Evolutionary conservation across 2,797 vertebrate genomes (phyloP).

Genomic region (Buceros bicornis): DNA sequence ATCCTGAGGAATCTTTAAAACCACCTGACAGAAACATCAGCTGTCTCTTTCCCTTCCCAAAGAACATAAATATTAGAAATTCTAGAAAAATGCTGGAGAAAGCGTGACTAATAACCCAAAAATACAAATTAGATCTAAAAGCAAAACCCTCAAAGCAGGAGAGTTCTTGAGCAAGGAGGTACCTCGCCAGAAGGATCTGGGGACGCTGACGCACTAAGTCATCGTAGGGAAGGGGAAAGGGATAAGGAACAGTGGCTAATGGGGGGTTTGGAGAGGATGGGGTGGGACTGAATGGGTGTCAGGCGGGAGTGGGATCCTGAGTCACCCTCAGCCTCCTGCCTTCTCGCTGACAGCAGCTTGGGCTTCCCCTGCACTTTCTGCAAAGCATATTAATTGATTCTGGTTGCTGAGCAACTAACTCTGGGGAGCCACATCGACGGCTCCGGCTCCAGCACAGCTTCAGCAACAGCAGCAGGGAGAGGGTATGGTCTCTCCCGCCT

Average conservation of each 20-base stretch:
- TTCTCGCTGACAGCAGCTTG: conserved; percentile 68
- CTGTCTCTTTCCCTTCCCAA: not conserved
- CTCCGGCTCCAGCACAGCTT: conserved; percentile 74
- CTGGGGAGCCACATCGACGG: conserved; percentile 83
- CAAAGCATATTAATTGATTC: conserved; percentile 88
- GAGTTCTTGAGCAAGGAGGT: not conserved
- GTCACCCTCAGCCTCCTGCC: conserved; percentile 53
- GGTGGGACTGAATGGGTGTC: conserved; percentile 4
- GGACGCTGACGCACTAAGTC: not conserved
- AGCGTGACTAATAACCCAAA: not conserved
- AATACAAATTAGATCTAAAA: not conserved
- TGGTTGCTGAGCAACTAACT: conserved; percentile 90
- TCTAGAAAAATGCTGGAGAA: not conserved
- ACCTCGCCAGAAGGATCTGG: not conserved
- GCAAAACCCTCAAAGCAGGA: not conserved
- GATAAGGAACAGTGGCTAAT: not conserved
- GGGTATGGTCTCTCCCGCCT: not conserved
- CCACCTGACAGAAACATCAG: not conserved
- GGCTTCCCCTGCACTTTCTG: conserved; percentile 83
- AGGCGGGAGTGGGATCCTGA: conserved; percentile 31
- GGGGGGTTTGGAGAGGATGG: not conserved
- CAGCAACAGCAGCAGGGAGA: conserved; percentile 77
- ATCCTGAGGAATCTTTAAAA: conserved; percentile 9
- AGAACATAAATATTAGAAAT: not conserved
- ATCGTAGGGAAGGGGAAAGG: not conserved